phyloP scores from a whole-genome alignment of 2,113 vertebrate genomes.

The Spheniscus mendiculus region DNA sequence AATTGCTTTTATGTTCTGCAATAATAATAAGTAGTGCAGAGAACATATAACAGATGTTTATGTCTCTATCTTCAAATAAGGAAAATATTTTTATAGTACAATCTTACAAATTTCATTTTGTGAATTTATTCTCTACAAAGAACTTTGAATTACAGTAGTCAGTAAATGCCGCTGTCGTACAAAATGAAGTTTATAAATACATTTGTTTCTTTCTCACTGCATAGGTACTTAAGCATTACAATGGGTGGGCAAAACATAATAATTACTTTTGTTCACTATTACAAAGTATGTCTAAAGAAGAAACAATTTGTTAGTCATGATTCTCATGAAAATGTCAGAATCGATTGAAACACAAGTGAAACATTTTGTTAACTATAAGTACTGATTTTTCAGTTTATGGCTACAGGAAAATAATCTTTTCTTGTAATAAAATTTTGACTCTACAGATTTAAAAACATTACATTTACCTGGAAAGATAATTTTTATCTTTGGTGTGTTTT shows the following conservation, averaged over 20 bases:
- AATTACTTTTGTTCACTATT: not conserved
- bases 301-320: not conserved
- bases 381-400: not conserved
- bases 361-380: not conserved
- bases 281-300: not conserved
- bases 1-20: not conserved
- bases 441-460: not conserved
- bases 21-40: not conserved
- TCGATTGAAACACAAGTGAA: not conserved
- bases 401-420: not conserved
- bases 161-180: not conserved
- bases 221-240: not conserved
- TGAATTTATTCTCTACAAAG: not conserved
- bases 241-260: not conserved
- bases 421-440: not conserved
- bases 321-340: not conserved
- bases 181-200: not conserved
- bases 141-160: not conserved
- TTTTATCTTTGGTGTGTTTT: not conserved
- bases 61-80: not conserved
- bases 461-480: not conserved
- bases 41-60: not conserved
- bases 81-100: not conserved
- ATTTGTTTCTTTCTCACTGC: not conserved
- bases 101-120: not conserved